These are phyloP conservation scores for Pomatostomus ruficeps DNA, from an alignment of 2,113 vertebrate species.

Conservation along the genomic window DNA sequence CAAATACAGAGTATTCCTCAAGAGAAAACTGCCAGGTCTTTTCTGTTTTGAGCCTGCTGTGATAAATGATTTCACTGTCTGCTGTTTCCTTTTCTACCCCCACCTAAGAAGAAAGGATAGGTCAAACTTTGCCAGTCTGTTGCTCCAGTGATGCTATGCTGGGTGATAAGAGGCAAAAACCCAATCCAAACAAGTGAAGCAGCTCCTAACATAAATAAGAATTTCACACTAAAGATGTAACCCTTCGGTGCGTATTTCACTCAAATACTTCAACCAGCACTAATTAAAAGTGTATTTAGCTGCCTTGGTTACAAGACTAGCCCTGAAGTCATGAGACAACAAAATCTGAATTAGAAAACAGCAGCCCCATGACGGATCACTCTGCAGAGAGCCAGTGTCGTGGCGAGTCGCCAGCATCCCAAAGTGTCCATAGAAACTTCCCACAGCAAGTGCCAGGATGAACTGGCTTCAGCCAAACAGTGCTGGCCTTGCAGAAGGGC, in stretches of 20 bases:
- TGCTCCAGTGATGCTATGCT: neutral
- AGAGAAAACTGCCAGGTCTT: slow-evolving; percentile 12
- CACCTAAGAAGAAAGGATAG: neutral
- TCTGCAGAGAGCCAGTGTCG: neutral
- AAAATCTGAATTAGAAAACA: neutral
- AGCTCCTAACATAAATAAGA: neutral
- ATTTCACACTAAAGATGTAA: neutral
- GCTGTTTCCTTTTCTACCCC: neutral
- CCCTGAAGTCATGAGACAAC: neutral
- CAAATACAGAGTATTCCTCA: slow-evolving; percentile 12
- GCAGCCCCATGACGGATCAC: neutral
- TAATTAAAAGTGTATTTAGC: neutral
- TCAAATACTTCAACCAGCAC: neutral
- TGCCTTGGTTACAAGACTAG: neutral
- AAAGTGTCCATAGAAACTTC: neutral
- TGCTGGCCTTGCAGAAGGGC: neutral
- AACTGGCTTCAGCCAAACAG: neutral
- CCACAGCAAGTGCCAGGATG: neutral
- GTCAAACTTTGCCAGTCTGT: neutral
- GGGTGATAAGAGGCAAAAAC: neutral
- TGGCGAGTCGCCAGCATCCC: neutral
- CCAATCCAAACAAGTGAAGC: neutral
- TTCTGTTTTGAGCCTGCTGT: slow-evolving; percentile 20
- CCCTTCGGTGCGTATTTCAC: neutral
- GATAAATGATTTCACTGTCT: slow-evolving; percentile 23